Evolutionary conservation across 2,797 vertebrate species (phyloP), one percentile per base, ranked within the genome.

Genomic region (Euphonia xanthogaster): DNA sequence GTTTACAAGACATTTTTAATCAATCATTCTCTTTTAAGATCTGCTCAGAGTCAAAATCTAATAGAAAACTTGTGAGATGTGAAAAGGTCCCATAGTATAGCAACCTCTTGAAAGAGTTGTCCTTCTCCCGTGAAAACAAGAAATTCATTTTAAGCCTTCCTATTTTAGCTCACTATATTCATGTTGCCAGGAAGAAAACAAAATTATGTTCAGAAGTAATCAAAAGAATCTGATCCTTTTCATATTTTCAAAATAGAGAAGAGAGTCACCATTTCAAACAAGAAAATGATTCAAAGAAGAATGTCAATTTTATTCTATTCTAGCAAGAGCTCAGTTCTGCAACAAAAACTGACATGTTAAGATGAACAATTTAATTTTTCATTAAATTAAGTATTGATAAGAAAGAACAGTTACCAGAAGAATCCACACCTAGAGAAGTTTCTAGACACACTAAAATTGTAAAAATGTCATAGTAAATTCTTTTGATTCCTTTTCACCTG

Each of bases 21-120:
- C 44, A 84, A 67, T 88, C 33, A 51, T 89, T 91, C 14, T 62
- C 73, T 86, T 78, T 71, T 60, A 76, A 94, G 47, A 33, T 75
- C 44, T 88, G 27, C 25, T 78, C 39, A 85, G 23, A 90, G 73
- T 94, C 44, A 84, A 91, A 89, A 90, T 44, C 54, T 88, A 92
- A 96, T 86, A 96, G 63, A 86, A 88, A 95, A 86, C 11, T 77
- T 86, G 20, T 11, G 23, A 87, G 61, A 80, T 45, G 70, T 10
- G 22, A 72, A 95, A 93, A 93, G 23, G 28, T 83, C 42, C 72
- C 14, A 55, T 4, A 53, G 30, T 73, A 73, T 44, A 95, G 72
- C 55, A 75, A 66, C 54, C n/a, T 82, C 42, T 78, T 66, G 44
- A 92, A 92, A 92, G 37, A 53, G 54, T 50, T 37, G 15, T 70